phyloP scores from a whole-genome alignment of 1,140 invertebrate species.

The silkworm (Bombyx mori) region DNA sequence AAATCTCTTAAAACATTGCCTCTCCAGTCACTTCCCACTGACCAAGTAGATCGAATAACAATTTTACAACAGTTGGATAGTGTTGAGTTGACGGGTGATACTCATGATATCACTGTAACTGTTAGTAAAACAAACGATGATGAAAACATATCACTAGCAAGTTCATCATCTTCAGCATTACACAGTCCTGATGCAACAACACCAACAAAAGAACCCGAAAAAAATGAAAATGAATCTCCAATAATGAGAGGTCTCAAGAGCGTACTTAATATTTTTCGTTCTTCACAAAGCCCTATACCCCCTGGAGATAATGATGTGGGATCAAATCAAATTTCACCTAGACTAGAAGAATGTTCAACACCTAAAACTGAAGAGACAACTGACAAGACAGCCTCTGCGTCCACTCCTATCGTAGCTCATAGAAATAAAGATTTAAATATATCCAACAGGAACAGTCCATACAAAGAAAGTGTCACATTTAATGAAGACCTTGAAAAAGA shows the following conservation, averaged over 20 bases:
- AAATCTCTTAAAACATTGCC: constrained; percentile 38
- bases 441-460: constrained; percentile 41
- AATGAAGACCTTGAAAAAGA: constrained; percentile 56
- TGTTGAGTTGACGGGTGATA: constrained; percentile 17
- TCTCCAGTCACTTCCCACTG: constrained; percentile 33
- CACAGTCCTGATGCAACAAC: constrained; percentile 55
- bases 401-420: constrained; percentile 38
- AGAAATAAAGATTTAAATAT: constrained; percentile 26
- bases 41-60: constrained; percentile 25
- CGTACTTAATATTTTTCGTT: constrained; percentile 58
- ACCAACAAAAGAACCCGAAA: constrained; percentile 50
- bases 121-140: constrained; percentile 29
- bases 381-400: constrained; percentile 14
- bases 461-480: constrained; percentile 51
- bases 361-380: constrained; percentile 3
- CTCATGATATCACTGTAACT: constrained; percentile 33
- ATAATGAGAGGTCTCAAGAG: constrained; percentile 57
- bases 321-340: constrained; percentile 1
- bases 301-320: constrained; percentile 15
- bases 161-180: constrained; percentile 42
- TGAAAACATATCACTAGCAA: constrained; percentile 45
- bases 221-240: constrained; percentile 41
- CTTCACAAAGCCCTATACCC: constrained; percentile 55
- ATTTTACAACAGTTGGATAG: constrained; percentile 20
- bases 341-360: neutral